phyloP scores from a whole-genome alignment of 2,888 invertebrate species.

The Agrochola litura region DNA sequence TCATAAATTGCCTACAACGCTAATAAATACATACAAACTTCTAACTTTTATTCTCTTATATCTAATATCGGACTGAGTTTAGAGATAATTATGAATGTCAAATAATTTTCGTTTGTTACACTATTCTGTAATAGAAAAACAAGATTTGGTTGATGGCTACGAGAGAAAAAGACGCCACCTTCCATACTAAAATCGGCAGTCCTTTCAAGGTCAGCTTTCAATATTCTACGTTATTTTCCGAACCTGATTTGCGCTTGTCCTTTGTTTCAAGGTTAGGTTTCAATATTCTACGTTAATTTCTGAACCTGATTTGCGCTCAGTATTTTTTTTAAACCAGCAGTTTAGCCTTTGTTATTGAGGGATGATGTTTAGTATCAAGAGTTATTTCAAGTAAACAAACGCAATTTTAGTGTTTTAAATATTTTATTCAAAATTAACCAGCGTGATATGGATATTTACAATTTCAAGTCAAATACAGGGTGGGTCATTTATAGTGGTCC shows the following conservation, averaged over 20 bases:
- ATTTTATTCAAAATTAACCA: conserved; percentile 84
- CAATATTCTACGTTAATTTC: background rate
- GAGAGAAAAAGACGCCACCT: no score
- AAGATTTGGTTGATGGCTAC: no score
- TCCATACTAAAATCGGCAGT: no score
- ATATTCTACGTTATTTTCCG: background rate
- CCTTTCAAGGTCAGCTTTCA: background rate
- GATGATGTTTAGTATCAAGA: background rate
- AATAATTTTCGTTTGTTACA: no score
- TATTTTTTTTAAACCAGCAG: background rate
- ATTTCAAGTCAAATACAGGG: conserved; percentile 47
- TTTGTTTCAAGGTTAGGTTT: background rate
- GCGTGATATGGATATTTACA: conserved; percentile 88
- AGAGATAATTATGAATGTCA: no score
- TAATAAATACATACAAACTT: no score
- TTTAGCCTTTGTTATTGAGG: background rate
- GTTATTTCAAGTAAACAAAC: conserved; percentile 47
- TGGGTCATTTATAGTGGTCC: no score
- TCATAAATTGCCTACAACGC: no score
- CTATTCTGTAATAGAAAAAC: no score
- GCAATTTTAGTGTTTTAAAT: conserved; percentile 75
- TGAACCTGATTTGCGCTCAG: background rate
- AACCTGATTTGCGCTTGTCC: background rate
- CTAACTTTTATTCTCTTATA: no score
- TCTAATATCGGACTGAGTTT: no score